Evolutionary conservation across 2,888 invertebrate species (phyloP).

Genomic region (Brachyptera risi): DNA sequence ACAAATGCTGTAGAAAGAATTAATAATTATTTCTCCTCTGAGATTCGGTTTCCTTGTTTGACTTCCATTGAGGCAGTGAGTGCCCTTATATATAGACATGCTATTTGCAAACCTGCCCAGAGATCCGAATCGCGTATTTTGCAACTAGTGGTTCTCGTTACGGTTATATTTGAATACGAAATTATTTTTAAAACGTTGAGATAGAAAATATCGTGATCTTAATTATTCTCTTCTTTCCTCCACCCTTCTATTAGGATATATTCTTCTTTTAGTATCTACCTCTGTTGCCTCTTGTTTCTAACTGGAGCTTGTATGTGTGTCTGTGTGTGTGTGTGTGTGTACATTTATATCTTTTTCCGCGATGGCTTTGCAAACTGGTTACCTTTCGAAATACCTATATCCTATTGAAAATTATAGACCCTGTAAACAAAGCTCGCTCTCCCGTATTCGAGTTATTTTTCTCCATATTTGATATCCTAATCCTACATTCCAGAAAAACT

Average conservation of each 20-base stretch:
- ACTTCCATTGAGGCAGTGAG: too few species aligned
- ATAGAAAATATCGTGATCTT: slow-evolving; percentile 17
- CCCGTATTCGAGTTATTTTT: too few species aligned
- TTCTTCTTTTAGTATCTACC: slow-evolving; percentile 11
- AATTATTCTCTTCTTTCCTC: slow-evolving; percentile 23
- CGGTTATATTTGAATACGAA: background rate
- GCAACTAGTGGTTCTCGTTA: background rate
- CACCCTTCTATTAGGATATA: background rate
- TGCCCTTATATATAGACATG: too few species aligned
- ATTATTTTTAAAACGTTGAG: background rate
- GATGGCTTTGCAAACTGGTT: slow-evolving; percentile 3
- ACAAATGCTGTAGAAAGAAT: too few species aligned
- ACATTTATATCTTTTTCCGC: slow-evolving; percentile 12
- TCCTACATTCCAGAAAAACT: too few species aligned
- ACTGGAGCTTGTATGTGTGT: background rate
- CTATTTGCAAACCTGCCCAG: too few species aligned
- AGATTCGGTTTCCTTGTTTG: too few species aligned
- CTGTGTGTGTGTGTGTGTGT: too few species aligned
- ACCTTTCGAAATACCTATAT: background rate
- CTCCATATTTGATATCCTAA: too few species aligned
- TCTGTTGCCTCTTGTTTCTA: slow-evolving; percentile 8
- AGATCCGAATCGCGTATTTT: too few species aligned
- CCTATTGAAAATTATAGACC: background rate
- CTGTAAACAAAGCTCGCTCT: background rate
- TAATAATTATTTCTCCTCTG: too few species aligned